phyloP scores from a whole-genome alignment of 35 echinoderm and acorn worm genomes.

The Holothuria glaberrima region DNA sequence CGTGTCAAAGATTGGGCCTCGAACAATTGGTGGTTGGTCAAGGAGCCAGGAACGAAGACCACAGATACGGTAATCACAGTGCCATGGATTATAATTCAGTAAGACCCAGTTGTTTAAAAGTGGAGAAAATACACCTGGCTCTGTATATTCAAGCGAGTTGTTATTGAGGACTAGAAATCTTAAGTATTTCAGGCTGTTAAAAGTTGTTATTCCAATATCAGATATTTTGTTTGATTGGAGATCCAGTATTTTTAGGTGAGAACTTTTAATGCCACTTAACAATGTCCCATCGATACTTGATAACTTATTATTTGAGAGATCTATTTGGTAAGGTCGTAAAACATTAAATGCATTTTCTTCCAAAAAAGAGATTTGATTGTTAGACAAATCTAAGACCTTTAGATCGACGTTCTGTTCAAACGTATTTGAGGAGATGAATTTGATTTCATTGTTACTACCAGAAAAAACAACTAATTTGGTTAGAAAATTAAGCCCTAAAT shows the following conservation, averaged over 20 bases:
- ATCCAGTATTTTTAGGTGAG: conserved; percentile 9
- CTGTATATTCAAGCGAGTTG: not conserved
- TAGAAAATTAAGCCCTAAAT: not conserved
- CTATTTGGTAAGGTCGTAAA: not conserved
- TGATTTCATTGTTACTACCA: not conserved
- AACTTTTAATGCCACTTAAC: conserved; percentile 8
- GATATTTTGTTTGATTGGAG: conserved; percentile 16
- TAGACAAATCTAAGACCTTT: not conserved
- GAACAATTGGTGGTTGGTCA: not conserved
- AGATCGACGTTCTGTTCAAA: not conserved
- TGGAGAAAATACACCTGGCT: not conserved
- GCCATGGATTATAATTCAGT: not conserved
- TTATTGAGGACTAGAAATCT: conserved; percentile 13
- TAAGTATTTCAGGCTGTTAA: conserved; percentile 8
- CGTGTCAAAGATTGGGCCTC: not conserved
- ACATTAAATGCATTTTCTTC: not conserved
- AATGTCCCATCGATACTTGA: not conserved
- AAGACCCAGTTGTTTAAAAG: conserved; percentile 13
- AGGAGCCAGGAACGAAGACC: not conserved
- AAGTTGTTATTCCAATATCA: not conserved
- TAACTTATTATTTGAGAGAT: conserved; percentile 19
- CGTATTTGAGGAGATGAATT: not conserved
- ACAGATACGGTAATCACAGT: not conserved
- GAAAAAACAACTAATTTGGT: conserved; percentile 6
- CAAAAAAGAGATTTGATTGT: not conserved